These are phyloP conservation scores for Ochotona princeps DNA, from an alignment of 2,113 vertebrate species.

Conservation along the genomic window DNA sequence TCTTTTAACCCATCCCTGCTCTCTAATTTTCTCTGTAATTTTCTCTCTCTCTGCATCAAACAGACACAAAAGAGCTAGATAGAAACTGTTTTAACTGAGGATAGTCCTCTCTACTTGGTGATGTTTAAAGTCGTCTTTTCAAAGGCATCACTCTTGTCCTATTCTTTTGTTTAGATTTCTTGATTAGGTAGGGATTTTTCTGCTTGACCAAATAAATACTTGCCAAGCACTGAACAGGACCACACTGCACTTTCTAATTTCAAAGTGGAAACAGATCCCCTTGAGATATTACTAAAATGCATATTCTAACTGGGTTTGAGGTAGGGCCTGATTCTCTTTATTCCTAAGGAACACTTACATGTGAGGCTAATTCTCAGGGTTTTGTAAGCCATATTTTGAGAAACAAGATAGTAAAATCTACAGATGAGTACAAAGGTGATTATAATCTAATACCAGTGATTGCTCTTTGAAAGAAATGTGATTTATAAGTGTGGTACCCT, in stretches of 20 bases:
- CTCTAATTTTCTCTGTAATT: no score
- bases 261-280: neutral
- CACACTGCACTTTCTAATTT: neutral
- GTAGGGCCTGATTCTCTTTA: neutral
- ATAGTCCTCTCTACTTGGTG: neutral
- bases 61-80: neutral
- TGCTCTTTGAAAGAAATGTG: neutral
- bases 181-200: neutral
- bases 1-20: neutral
- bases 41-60: neutral
- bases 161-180: constrained; percentile 12
- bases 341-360: neutral
- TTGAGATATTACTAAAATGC: neutral
- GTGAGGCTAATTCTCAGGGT: neutral
- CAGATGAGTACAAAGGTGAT: neutral
- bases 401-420: neutral
- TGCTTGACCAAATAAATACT: neutral
- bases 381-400: neutral
- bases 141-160: neutral
- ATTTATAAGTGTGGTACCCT: neutral
- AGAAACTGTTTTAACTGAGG: neutral
- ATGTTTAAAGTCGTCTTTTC: neutral
- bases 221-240: neutral
- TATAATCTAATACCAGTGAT: neutral
- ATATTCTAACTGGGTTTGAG: neutral